Evolutionary conservation across 2,888 invertebrate species (phyloP), one percentile per base, ranked within the genome.

Genomic region (Masnerella sp.): DNA sequence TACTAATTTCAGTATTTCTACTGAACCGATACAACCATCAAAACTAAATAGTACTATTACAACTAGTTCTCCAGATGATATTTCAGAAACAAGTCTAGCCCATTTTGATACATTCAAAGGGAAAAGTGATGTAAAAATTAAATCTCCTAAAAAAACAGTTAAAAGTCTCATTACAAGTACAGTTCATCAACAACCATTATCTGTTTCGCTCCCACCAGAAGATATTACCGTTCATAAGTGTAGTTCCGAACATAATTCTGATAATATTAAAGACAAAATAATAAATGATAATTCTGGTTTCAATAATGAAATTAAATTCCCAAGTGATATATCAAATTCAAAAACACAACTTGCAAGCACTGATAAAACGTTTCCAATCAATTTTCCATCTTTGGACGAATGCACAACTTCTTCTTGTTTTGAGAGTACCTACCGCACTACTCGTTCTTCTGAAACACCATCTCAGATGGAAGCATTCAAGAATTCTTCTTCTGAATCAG

Each of bases 141-240:
- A 38, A 51, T 78, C 81, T 3, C 79, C 81, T 7, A 76, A 79
- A 47, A 67, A 70, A 34, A 51, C 38, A 22, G 67, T 58, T 12
- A 81, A 78, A 61, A 78, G 81, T 59, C 61, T 78, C 22, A 74
- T 72, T 75, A 69, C 87, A 81, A 78, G 86, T 81, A 86, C 86
- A 15, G 80, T 81, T 3, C 85, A 85, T 77, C 87, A 92, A 84
- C 92, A 92, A 1, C 92, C 93, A 32, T 88, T 93, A 70, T 92
- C 93, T 79, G 93, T 93, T 42, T 90, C 91, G 64, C 86, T 93
- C 80, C 93, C 92, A 36, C 92, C 92, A 7, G 93, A 93, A 78
- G 88, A 88, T 38, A 81, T 87, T 89, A 85, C 89, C 88, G 77
- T 73, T 7, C 51, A 77, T 2, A 80, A 81, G 84, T 77, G 84